A percentile compares a stretch with the other conserved stretches of the same genome.
phyloP scores from a whole-genome alignment of 2,113 vertebrate species.

The Thunnus maccoyii region DNA sequence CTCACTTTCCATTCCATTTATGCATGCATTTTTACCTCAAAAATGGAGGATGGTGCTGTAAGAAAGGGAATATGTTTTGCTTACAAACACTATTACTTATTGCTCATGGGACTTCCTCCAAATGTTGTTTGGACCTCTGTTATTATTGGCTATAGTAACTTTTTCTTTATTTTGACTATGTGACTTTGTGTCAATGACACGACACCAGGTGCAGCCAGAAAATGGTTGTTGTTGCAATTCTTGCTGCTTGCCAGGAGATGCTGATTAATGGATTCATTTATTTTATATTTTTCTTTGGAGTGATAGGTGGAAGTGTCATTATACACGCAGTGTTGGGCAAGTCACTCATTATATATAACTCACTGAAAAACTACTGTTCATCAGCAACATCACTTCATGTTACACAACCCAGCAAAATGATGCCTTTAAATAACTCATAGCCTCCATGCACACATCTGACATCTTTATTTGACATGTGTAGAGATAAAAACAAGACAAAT shows the following conservation, averaged over 20 bases:
- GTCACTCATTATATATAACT: neutral
- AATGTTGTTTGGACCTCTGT: neutral
- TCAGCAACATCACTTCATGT: no score
- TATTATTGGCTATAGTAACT: neutral
- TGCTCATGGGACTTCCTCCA: neutral
- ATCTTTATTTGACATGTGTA: no score
- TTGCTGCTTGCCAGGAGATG: neutral
- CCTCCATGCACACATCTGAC: no score
- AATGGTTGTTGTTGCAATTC: neutral
- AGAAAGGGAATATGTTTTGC: slow-evolving; percentile 15
- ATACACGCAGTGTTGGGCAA: neutral
- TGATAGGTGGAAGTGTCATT: neutral
- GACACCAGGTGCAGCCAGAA: neutral
- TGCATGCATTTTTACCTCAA: neutral
- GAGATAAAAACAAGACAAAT: no score
- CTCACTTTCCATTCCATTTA: neutral
- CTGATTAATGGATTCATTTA: neutral
- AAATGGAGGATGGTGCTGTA: slow-evolving; percentile 6
- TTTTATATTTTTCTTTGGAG: no score
- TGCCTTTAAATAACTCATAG: no score
- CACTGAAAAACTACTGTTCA: no score
- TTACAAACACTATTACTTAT: neutral
- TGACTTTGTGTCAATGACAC: neutral
- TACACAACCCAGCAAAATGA: no score
- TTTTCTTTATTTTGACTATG: neutral